A percentile compares a stretch with the other conserved stretches of the same genome.
Evolutionary conservation across 2,888 invertebrate genomes (phyloP).

Genomic region (Archips crataeganus): DNA sequence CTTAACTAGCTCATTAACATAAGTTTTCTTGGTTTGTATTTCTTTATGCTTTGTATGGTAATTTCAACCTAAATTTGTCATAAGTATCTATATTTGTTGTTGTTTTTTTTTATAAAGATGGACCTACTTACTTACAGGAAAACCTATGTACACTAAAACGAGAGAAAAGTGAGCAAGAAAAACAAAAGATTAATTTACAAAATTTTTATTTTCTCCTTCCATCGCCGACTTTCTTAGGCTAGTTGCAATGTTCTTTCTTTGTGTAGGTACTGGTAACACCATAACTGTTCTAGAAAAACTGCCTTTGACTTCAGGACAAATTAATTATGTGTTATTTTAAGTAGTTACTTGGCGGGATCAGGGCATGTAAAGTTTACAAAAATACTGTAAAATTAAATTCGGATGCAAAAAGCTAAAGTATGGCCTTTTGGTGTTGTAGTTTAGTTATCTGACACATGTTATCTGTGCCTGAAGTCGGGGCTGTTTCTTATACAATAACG

Average conservation of each 20-base stretch:
- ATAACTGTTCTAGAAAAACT: slow-evolving; percentile 70
- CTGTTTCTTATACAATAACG: slow-evolving; percentile 68
- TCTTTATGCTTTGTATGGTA: too few relatives aligned
- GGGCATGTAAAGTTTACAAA: background rate
- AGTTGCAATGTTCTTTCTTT: slow-evolving; percentile 76
- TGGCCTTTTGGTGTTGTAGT: background rate
- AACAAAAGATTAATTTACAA: slow-evolving; percentile 79
- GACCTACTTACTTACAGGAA: too few relatives aligned
- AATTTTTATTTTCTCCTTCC: slow-evolving; percentile 80
- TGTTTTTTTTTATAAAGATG: too few relatives aligned
- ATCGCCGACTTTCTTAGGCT: slow-evolving; percentile 78
- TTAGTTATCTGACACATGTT: background rate
- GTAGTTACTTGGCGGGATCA: background rate
- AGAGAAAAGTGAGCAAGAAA: slow-evolving; percentile 48
- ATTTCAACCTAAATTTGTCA: too few relatives aligned
- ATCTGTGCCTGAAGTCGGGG: slow-evolving; percentile 53
- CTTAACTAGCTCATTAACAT: too few relatives aligned
- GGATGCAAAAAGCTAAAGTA: background rate
- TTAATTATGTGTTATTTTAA: slow-evolving; percentile 25
- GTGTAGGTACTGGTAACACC: slow-evolving; percentile 83
- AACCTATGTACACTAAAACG: background rate
- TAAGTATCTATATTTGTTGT: too few relatives aligned
- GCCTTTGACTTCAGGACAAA: slow-evolving; percentile 56
- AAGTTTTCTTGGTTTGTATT: too few relatives aligned
- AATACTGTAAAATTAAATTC: background rate